Evolutionary conservation across 1,140 invertebrate species (phyloP).

Genomic region (Cydia splendana): DNA sequence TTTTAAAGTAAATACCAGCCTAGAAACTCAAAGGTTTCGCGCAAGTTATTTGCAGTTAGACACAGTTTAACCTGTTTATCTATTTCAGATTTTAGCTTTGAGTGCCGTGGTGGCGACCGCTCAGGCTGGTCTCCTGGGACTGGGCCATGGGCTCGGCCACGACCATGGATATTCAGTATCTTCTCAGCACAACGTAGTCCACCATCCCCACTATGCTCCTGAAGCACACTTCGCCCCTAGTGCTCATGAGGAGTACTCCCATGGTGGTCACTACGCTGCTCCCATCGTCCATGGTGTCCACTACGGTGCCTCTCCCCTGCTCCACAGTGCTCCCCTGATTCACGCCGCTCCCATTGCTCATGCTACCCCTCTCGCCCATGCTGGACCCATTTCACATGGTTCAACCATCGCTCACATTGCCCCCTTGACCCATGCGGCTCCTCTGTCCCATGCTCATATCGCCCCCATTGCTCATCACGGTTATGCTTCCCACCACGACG

Average conservation of each 20-base stretch:
- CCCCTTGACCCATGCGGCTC: constrained; percentile 44
- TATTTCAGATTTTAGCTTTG: constrained; percentile 66
- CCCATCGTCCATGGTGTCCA: background rate
- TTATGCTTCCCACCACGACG: constrained; percentile 33
- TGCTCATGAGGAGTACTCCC: background rate
- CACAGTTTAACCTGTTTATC: constrained; percentile 20
- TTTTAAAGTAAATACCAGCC: background rate
- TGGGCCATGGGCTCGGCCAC: constrained; percentile 44
- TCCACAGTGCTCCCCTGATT: constrained; percentile 36
- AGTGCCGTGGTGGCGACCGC: constrained; percentile 60
- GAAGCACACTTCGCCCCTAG: constrained; percentile 17
- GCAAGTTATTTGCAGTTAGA: background rate
- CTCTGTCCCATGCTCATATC: constrained; percentile 46
- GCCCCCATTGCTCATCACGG: constrained; percentile 42
- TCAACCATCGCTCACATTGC: constrained; percentile 44
- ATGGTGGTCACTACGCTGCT: background rate
- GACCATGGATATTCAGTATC: constrained; percentile 46
- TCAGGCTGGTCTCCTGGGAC: constrained; percentile 60
- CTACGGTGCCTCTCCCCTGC: constrained; percentile 34
- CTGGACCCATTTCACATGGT: constrained; percentile 44
- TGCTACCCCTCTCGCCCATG: constrained; percentile 40
- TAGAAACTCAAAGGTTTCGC: background rate
- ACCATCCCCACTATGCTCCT: constrained; percentile 45
- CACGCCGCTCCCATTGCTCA: constrained; percentile 41
- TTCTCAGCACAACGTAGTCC: constrained; percentile 52